Percentiles rank a stretch among this genome's conserved stretches.
phyloP scores from a whole-genome alignment of 2,888 invertebrate species.

The Palloptera scutellata region DNA sequence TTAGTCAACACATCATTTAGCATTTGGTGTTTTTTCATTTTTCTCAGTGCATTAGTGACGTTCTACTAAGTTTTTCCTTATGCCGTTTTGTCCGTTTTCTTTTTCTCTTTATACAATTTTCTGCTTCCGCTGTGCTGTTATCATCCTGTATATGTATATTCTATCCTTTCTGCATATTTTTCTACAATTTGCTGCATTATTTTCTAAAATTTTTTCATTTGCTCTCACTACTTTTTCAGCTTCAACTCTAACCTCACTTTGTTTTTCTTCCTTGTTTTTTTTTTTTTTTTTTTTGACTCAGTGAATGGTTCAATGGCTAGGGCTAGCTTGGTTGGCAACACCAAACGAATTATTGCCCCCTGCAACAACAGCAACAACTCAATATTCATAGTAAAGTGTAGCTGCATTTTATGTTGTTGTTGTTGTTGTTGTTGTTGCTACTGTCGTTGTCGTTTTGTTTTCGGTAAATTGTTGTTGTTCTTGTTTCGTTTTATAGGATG shows the following conservation, averaged over 20 bases:
- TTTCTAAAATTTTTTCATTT: neutral
- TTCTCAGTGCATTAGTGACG: neutral
- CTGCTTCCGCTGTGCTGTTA: neutral
- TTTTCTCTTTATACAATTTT: neutral
- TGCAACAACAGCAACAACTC: neutral
- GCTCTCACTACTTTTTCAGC: neutral
- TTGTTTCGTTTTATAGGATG: neutral
- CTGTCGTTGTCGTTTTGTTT: conserved; percentile 5
- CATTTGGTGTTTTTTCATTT: neutral
- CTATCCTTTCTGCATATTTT: neutral
- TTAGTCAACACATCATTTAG: too few species aligned
- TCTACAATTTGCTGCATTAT: neutral
- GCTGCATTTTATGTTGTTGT: neutral
- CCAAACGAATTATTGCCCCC: neutral
- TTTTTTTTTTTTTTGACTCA: neutral
- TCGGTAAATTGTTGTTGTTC: neutral
- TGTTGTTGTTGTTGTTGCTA: neutral
- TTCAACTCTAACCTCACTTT: too few species aligned
- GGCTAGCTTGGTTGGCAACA: conserved; percentile 2
- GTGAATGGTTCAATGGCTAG: neutral
- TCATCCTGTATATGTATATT: neutral
- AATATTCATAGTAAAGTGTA: conserved; percentile 1
- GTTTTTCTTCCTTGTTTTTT: neutral
- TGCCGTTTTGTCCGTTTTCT: too few species aligned
- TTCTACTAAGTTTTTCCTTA: neutral